Percentiles rank a stretch among this genome's conserved stretches.
Conservation (phyloP, 2,888 invertebrate genomes). For the Dromius quadrimaculatus region DNA sequence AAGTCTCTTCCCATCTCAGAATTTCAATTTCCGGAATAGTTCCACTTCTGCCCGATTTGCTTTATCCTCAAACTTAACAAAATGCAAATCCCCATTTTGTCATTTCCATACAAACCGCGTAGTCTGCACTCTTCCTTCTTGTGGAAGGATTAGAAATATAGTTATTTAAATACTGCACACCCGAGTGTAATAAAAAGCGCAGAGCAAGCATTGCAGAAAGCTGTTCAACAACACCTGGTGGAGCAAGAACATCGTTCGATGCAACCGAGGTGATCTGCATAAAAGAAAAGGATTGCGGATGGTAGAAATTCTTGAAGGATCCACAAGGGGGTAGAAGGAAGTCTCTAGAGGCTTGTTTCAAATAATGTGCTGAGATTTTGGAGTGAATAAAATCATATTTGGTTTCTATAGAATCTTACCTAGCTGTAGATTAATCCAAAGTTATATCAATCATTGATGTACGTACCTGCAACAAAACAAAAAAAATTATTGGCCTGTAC, state of each 20-base stretch:
- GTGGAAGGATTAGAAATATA: slow-evolving; percentile 35
- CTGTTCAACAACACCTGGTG: too few relatives aligned
- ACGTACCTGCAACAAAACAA: background rate
- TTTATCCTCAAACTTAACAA: slow-evolving; percentile 21
- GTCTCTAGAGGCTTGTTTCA: slow-evolving; percentile 1
- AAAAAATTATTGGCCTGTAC: too few relatives aligned
- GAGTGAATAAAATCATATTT: background rate
- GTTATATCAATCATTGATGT: background rate
- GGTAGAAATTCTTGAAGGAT: too few relatives aligned
- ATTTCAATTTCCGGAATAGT: slow-evolving; percentile 25
- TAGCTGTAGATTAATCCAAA: background rate
- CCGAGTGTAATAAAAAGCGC: slow-evolving; percentile 22
- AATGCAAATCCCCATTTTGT: slow-evolving; percentile 27
- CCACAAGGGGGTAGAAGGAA: too few relatives aligned
- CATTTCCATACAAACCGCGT: slow-evolving; percentile 29
- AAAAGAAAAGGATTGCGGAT: background rate
- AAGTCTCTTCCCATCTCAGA: background rate
- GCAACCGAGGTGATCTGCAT: slow-evolving; percentile 6
- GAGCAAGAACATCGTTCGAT: too few relatives aligned
- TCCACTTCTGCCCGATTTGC: slow-evolving; percentile 13
- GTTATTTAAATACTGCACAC: slow-evolving; percentile 42
- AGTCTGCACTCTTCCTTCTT: slow-evolving; percentile 6
- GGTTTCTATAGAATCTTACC: background rate
- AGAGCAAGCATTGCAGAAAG: background rate
- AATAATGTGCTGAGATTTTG: slow-evolving; percentile 8